A percentile compares a stretch with the other conserved stretches of the same genome.
Evolutionary conservation across 2,113 vertebrate species (phyloP).

Genomic region (Arvicanthis niloticus): DNA sequence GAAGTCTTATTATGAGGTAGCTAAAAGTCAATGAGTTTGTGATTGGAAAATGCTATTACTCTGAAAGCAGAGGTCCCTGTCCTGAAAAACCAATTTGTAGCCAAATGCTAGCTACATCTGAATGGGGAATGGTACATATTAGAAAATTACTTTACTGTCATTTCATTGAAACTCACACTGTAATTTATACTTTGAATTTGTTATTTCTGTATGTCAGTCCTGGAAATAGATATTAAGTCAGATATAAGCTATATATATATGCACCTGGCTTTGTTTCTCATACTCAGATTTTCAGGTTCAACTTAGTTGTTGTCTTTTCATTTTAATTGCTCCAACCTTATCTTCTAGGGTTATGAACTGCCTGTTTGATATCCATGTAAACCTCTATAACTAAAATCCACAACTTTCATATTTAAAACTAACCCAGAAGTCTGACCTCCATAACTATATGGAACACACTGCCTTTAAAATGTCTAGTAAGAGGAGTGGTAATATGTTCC

Average conservation of each 20-base stretch:
- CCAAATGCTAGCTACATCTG: not conserved
- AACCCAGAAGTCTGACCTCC: not conserved
- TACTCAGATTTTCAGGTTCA: not conserved
- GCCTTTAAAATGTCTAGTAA: not conserved
- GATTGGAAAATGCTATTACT: accelerated
- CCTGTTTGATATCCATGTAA: not conserved
- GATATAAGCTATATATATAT: not conserved
- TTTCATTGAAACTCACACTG: not conserved
- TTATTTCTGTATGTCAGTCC: not conserved
- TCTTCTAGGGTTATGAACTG: not conserved
- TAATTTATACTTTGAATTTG: not conserved
- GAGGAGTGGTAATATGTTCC: no score
- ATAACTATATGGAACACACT: not conserved
- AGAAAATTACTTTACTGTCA: not conserved
- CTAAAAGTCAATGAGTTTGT: not conserved
- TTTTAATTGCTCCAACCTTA: not conserved
- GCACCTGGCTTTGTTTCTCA: not conserved
- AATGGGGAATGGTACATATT: accelerated
- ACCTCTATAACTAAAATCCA: not conserved
- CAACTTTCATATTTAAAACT: not conserved
- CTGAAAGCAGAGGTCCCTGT: not conserved
- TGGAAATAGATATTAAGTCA: not conserved
- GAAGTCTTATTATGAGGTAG: not conserved
- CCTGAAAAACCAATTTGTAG: not conserved
- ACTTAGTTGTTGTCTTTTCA: not conserved